Base-by-base conservation (phyloP, 2,113 vertebrate species). In the Maccullochella peelii region DNA sequence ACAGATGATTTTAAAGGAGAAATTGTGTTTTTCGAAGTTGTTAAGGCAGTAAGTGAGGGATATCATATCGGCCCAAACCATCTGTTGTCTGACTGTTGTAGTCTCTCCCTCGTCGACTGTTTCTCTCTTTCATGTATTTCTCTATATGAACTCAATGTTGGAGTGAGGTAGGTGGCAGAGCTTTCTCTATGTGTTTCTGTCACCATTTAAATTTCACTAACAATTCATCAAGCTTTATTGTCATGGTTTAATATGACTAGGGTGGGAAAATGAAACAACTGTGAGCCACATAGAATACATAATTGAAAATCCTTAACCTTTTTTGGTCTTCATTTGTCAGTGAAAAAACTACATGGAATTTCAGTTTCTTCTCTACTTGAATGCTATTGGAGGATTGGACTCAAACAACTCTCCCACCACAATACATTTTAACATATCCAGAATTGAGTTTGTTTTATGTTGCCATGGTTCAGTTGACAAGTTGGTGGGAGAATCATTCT, bases 1-100 rank as follows among this genome's bases (percentile, higher is more conserved):
- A n/a, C 63, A 76, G 59, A 81, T 79, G 54, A 20, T 79, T 82
- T 61, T 42, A 27, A 68, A 18, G 8, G 16, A 33, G 58, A 55
- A 25, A 71, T 8, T 21, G 30, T 44, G 20, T 63, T 61, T 85
- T 49, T 68, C 9, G 1, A 12, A 61, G 9, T 36, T 57, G 76
- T 59, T 70, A 11, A 42, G 58, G 44, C 44, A 72, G 8, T 59
- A 44, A 27, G 20, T 50, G 33, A 52, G 44, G 18, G 40, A 42
- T 62, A 49, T 12, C 2, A 0, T 4, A 33, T 33, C 3, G 33
- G 2, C 44, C 18, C 27, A 57, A 79, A 72, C n/a, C 77, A 83
- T 77, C 72, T 83, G 72, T 47, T 47, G n/a, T n/a, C n/a, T n/a
- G 54, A 62, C 7, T 50, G 54, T 25, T 75, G 38, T 66, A 30